Base-by-base conservation (phyloP, 1,140 invertebrate species). In the Tigriopus japonicus region DNA sequence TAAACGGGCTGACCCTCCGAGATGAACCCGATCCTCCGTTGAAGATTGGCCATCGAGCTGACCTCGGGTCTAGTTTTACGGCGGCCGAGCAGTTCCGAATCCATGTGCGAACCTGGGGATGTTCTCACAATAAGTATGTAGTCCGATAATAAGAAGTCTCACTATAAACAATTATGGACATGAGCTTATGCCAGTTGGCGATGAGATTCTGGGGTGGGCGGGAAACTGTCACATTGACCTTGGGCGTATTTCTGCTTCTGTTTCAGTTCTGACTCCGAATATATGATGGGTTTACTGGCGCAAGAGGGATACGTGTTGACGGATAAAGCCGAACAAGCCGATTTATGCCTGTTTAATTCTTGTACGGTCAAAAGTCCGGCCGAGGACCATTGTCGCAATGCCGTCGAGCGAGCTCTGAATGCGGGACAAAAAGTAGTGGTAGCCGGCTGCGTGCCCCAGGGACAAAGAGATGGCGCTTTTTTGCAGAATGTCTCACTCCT, bases 351-450 rank as follows among this genome's bases (percentile, higher is more conserved):
- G 12, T 74, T 98, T 0, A 98, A 98, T 72, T 95, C 90, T 62
- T 98, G 94, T 69, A 98, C 93, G 6, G 94, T 97, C 0, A 98
- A 98, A 72, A 95, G 80, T 73, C 95, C 95, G 35, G 83, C 92
- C 0, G 93, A 98, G 71, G 88, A 93, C 73, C 93, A 96, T 71
- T 93, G 98, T 68, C 80, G 83, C 75, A 80, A 68, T 68, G 67
- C 66, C 53, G 63, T 98, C 42, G 79, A 85, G 56, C 73, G 79
- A 35, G 93, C 83, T 0, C 78, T 78, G 67, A 77, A 80, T 42
- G 71, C 76, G 3, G 83, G 84, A 1, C 94, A 96, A 68, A 77
- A 84, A 67, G 77, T 98, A 19, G 89, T 98, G 6, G 80, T 98
- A 7, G 88, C 94, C 21, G 95, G 95, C 40, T 98, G 95, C 75